A percentile compares a stretch with the other conserved stretches of the same genome.
These are phyloP conservation scores for Pangasius macronema DNA, from an alignment of 2,797 vertebrate genomes.

Conservation along the genomic window DNA sequence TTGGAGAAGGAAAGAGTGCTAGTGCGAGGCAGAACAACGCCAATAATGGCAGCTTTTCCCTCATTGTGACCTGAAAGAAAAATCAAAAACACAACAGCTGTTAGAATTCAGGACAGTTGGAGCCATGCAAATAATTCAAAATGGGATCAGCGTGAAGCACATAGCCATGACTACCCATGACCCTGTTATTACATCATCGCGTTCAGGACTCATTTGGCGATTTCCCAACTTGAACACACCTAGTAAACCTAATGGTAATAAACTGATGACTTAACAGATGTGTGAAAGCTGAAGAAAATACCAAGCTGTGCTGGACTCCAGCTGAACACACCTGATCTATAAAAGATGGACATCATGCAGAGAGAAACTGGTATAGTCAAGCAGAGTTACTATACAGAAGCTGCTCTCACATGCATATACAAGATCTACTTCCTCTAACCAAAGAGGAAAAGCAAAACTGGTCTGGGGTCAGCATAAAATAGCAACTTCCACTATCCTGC, in stretches of 20 bases:
- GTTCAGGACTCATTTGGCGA: background rate
- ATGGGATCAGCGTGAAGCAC: background rate
- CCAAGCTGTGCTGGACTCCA: background rate
- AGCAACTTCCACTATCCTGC: background rate
- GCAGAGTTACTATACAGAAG: background rate
- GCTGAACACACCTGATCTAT: background rate
- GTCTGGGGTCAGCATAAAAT: background rate
- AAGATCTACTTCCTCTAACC: background rate
- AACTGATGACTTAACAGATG: background rate
- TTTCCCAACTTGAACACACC: background rate
- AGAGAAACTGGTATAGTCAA: background rate
- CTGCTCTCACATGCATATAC: background rate
- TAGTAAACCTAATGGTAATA: background rate
- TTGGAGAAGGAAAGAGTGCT: slow-evolving; percentile 64
- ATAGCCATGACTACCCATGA: background rate
- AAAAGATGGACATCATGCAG: background rate
- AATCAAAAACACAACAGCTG: background rate
- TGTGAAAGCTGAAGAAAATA: background rate
- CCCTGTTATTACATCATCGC: background rate
- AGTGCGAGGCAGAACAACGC: slow-evolving; percentile 69
- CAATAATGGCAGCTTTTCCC: slow-evolving; percentile 57
- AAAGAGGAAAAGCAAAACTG: background rate
- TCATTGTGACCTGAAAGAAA: slow-evolving; percentile 70
- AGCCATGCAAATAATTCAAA: background rate
- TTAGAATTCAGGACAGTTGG: background rate